Conservation (phyloP, 2,113 vertebrate species). For the Solea senegalensis region DNA sequence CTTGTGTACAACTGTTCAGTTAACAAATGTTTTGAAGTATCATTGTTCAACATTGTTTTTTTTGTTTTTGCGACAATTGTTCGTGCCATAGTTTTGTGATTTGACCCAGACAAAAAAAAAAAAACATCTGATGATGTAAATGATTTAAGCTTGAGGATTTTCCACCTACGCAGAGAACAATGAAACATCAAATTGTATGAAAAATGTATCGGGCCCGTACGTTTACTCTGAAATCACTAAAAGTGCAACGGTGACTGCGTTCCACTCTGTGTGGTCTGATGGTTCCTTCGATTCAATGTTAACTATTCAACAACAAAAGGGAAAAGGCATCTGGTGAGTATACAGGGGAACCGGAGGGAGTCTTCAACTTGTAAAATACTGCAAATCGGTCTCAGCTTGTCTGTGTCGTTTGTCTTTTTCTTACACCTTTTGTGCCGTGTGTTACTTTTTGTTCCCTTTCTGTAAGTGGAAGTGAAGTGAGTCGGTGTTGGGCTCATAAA, state of each 20-base stretch:
- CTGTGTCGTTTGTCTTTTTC: slow-evolving; percentile 11
- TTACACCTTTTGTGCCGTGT: not conserved
- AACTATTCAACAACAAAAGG: slow-evolving; percentile 47
- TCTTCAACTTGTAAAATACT: slow-evolving; percentile 48
- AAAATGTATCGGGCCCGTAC: not conserved
- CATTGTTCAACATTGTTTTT: too few species aligned
- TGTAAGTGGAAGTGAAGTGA: slow-evolving; percentile 12
- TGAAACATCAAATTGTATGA: not conserved
- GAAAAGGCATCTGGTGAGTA: slow-evolving; percentile 46
- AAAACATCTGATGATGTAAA: not conserved
- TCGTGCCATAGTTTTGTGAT: too few species aligned
- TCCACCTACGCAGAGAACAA: not conserved
- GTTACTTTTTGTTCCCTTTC: slow-evolving; percentile 13
- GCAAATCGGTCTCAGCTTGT: slow-evolving; percentile 28
- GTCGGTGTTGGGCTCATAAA: slow-evolving; percentile 12
- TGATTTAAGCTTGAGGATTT: not conserved
- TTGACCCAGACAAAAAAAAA: too few species aligned
- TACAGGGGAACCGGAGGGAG: slow-evolving; percentile 29
- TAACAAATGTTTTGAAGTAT: too few species aligned
- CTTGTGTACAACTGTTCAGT: too few species aligned
- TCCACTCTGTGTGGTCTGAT: slow-evolving; percentile 9
- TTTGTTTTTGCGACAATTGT: too few species aligned
- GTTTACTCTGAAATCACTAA: not conserved
- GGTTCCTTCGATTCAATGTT: slow-evolving; percentile 32
- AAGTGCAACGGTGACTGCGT: slow-evolving; percentile 1